A percentile compares a stretch with the other conserved stretches of the same genome.
These are phyloP conservation scores for Patella depressa DNA, from an alignment of 2,888 invertebrate species.

Conservation along the genomic window DNA sequence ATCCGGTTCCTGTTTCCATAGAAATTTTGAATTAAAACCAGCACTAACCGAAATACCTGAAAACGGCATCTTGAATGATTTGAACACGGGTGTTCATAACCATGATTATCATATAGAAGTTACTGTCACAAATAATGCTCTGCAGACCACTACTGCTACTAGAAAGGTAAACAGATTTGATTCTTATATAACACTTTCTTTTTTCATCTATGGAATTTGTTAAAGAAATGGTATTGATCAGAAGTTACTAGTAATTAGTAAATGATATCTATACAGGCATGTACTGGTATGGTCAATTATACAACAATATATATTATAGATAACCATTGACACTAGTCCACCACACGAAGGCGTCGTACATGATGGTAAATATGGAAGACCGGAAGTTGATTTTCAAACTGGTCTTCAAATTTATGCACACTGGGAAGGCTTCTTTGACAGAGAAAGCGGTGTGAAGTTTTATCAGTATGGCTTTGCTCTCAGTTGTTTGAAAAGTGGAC, in stretches of 20 bases:
- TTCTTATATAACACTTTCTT: too few relatives aligned
- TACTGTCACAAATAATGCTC: constrained; percentile 46
- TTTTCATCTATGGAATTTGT: too few relatives aligned
- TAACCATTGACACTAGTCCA: constrained; percentile 53
- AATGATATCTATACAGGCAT: not conserved
- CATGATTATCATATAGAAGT: constrained; percentile 50
- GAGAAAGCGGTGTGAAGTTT: constrained; percentile 51
- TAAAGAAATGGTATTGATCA: too few relatives aligned
- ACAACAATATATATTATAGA: constrained; percentile 32
- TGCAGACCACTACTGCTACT: constrained; percentile 33
- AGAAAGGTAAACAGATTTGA: constrained; percentile 37
- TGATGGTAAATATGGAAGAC: constrained; percentile 43
- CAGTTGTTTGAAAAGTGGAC: constrained; percentile 31
- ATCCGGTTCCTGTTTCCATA: constrained; percentile 44
- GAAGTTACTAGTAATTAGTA: too few relatives aligned
- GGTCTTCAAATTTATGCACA: constrained; percentile 36
- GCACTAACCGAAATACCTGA: not conserved
- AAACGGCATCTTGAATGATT: constrained; percentile 34
- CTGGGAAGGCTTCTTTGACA: constrained; percentile 59
- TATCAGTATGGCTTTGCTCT: constrained; percentile 47
- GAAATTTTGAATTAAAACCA: constrained; percentile 46
- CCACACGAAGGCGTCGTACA: constrained; percentile 50
- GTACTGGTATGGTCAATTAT: not conserved
- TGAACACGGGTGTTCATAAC: constrained; percentile 44
- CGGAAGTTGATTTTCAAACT: constrained; percentile 52